Base-by-base conservation (phyloP, 1,140 invertebrate species). In the Drosophila baimaii region DNA sequence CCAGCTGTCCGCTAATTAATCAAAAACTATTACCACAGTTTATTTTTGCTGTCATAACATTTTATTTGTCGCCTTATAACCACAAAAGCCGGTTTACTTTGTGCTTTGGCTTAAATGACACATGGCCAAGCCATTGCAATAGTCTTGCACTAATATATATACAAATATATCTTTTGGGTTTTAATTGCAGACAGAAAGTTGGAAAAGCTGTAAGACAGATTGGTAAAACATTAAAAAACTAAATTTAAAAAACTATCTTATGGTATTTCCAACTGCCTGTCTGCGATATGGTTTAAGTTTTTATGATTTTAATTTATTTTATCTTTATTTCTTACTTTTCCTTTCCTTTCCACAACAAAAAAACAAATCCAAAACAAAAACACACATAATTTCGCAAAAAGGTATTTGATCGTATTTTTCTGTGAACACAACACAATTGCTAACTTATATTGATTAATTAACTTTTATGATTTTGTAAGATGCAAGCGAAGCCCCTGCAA, bases 391-490 rank as follows among this genome's bases (percentile, higher is more conserved):
- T 77, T 84, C 49, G 51, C 68, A 76, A 90, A 74, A 90, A 91
- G 90, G 90, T 91, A 91, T 91, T 91, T 91, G 76, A 91, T 75
- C 65, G 72, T 66, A 49, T 54, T 81, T 56, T 39, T 77, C 73
- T 63, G 55, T 71, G 49, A 72, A 47, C 35, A 44, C 44, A 61
- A 41, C n/a, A n/a, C n/a, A 31, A 31, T 43, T 47, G 84, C 70
- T 79, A 76, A 66, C 58, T 47, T 58, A 25, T 61, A 70, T 72
- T 64, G 68, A 59, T 68, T 58, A 43, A 54, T 39, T 57, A 77
- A 66, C 54, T 57, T 43, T 77, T 81, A 84, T 76, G 49, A 66
- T 90, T 77, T 88, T 85, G 55, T 74, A 66, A 44, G 56, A 61
- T 51, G 39, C 39, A 54, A 72, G 35, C 64, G 12, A 43, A 37